These are phyloP conservation scores for Micronycteris hirsuta DNA, from an alignment of 2,113 vertebrate genomes.

Conservation along the genomic window DNA sequence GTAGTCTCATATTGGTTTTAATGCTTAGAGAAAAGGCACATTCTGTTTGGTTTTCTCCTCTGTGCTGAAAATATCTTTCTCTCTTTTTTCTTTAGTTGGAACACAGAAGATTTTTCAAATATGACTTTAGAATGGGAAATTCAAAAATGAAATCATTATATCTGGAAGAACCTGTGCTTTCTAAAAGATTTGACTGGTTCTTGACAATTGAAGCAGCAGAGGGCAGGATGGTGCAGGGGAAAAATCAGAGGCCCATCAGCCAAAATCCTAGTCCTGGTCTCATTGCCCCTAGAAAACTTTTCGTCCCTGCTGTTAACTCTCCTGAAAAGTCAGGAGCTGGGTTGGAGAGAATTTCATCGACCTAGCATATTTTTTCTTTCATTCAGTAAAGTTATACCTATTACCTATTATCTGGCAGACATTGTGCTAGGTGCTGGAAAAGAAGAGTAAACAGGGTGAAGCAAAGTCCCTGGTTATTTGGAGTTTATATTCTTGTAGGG, in stretches of 20 bases:
- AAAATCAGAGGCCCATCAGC: no score
- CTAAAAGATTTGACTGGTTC: background rate
- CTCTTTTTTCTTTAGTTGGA: background rate
- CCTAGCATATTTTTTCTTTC: background rate
- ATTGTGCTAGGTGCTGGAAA: background rate
- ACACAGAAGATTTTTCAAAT: background rate
- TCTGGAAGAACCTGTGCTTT: background rate
- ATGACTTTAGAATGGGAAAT: background rate
- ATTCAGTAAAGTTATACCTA: background rate
- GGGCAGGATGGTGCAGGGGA: background rate
- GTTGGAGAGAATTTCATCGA: background rate
- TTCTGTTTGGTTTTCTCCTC: no score
- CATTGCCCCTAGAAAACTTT: background rate
- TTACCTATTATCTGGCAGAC: background rate
- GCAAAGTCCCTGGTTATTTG: background rate
- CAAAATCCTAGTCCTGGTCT: background rate
- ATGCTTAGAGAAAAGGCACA: no score
- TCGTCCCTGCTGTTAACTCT: background rate
- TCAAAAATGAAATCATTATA: background rate
- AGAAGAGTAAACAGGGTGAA: background rate
- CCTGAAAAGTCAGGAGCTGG: background rate
- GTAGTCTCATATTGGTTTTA: no score
- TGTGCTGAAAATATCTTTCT: background rate
- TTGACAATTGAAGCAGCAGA: slow-evolving; percentile 1
- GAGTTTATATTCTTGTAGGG: background rate